These are phyloP conservation scores for Muntiacus reevesi DNA, from an alignment of 2,113 vertebrate genomes.

Conservation along the genomic window DNA sequence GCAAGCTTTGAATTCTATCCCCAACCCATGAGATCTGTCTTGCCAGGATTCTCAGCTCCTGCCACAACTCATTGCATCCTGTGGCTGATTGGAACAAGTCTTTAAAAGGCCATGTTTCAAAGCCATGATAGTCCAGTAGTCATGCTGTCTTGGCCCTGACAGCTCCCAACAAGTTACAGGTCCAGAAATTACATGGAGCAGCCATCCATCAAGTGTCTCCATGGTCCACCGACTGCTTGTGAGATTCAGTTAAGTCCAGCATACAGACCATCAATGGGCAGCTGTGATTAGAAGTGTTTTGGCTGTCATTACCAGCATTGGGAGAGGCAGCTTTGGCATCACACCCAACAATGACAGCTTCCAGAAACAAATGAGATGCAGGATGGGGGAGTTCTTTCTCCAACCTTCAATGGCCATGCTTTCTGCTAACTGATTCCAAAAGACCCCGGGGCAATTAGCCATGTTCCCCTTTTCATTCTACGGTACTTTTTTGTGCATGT, in stretches of 20 bases:
- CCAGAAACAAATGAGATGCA: not conserved
- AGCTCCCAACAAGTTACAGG: slow-evolving; percentile 58
- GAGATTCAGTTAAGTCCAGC: slow-evolving; percentile 12
- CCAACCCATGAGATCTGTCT: not conserved
- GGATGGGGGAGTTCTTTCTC: not conserved
- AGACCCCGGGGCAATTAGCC: not conserved
- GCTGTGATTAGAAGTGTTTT: not conserved
- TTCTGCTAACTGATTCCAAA: not conserved
- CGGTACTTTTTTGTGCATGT: not conserved
- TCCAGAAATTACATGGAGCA: slow-evolving; percentile 47
- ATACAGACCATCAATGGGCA: not conserved
- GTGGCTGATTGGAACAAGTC: slow-evolving; percentile 46
- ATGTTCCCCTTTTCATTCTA: not conserved
- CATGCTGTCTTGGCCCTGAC: slow-evolving; percentile 39
- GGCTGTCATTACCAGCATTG: not conserved
- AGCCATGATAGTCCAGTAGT: slow-evolving; percentile 33
- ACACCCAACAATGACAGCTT: not conserved
- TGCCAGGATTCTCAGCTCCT: not conserved
- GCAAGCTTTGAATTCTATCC: not conserved
- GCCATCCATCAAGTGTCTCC: slow-evolving; percentile 45
- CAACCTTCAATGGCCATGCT: not conserved
- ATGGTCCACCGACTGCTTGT: not conserved
- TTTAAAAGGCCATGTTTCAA: slow-evolving; percentile 59
- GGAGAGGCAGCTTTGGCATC: not conserved
- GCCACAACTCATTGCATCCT: slow-evolving; percentile 25